Base-by-base conservation (phyloP, 1,140 invertebrate genomes). In the Ylistrum balloti region DNA sequence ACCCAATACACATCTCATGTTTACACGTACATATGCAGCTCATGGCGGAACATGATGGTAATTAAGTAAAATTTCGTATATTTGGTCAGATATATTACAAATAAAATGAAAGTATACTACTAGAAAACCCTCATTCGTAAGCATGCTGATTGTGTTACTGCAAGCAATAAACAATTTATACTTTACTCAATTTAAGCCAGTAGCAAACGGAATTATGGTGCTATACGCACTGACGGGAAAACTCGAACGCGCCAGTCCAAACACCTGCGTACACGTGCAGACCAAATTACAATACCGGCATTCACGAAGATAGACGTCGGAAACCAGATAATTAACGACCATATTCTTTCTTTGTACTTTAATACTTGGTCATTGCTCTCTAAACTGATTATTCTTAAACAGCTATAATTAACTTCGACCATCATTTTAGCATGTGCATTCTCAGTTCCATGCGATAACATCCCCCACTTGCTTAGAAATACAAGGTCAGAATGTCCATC, bases 231-330 rank as follows among this genome's bases (percentile, higher is more conserved):
- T 3, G 56, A 5, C 56, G 56, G 56, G 9, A 74, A n/a, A 1
- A 17, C n/a, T 28, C 5, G 56, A 74, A 74, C 22, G 56, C 56
- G 56, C n/a, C 56, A n/a, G 56, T 5, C n/a, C 56, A n/a, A 28
- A 74, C 56, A 74, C 56, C 56, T 28, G 56, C n/a, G 22, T 74
- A 74, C 56, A 74, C 56, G 56, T 74, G 56, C 22, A 74, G 56
- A 74, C 35, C 13, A 38, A 38, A 38, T 38, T 38, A 38, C 35
- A 38, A 38, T 7, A 74, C 56, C 56, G 28, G 56, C 56, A 74
- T 74, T 9, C 41, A 45, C 7, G 56, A 74, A 74, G 22, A 48
- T 20, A 48, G 20, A 74, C 56, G 22, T 9, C 56, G n/a, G 56
- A 17, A 74, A 74, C 22, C n/a, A 28, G 56, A 74, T n/a, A 74